Evolutionary conservation across 2,113 vertebrate species (phyloP).

Genomic region (Calidris pugnax): DNA sequence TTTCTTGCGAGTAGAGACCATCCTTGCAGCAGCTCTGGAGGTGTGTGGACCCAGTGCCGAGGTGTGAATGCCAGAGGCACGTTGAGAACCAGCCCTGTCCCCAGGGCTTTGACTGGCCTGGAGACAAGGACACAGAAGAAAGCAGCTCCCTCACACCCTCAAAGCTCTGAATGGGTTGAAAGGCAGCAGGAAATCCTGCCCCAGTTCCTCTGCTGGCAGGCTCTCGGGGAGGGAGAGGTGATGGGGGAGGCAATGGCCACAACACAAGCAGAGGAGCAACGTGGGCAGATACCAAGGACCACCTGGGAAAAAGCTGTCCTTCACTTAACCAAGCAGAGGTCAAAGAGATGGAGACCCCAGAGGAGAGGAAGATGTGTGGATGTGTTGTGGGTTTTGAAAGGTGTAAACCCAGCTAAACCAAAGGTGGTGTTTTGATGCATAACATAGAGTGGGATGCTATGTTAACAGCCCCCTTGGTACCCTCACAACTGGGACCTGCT

Average conservation of each 20-base stretch:
- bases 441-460: background rate
- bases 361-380: background rate
- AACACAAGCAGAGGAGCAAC: background rate
- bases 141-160: background rate
- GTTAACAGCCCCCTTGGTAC: background rate
- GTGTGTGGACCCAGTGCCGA: background rate
- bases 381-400: background rate
- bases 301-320: background rate
- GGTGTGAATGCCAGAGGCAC: constrained; percentile 1
- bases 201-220: background rate
- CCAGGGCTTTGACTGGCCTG: constrained; percentile 24
- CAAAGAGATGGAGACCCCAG: background rate
- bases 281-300: background rate
- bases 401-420: background rate
- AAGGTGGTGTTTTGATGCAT: background rate
- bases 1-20: background rate
- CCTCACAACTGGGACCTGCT: background rate
- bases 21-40: rapidly evolving
- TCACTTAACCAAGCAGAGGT: background rate
- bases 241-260: background rate
- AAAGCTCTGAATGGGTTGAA: constrained; percentile 27
- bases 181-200: constrained; percentile 60
- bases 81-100: background rate
- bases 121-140: constrained; percentile 33
- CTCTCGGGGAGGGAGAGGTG: background rate